Evolutionary conservation across 2,113 vertebrate genomes (phyloP).

Genomic region (Neodontobutis hainanensis): DNA sequence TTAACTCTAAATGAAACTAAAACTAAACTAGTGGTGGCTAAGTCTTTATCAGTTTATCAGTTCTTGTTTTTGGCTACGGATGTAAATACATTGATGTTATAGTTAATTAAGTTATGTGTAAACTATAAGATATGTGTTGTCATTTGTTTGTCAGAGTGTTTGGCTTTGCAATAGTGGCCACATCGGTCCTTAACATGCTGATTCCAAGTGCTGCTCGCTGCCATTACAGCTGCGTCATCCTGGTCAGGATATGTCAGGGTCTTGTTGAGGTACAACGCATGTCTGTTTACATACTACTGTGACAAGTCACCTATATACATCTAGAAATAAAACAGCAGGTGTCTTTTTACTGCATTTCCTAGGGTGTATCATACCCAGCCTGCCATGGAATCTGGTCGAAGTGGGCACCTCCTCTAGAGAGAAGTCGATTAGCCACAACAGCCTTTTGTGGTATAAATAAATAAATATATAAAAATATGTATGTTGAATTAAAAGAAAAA

Average conservation of each 20-base stretch:
- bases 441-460: constrained; percentile 84
- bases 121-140: constrained; percentile 19
- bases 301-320: neutral
- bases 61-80: neutral
- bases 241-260: constrained; percentile 92
- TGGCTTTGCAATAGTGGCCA: constrained; percentile 93
- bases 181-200: constrained; percentile 91
- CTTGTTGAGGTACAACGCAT: constrained; percentile 87
- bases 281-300: neutral
- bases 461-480: constrained; percentile 2
- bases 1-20: neutral
- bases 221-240: constrained; percentile 91
- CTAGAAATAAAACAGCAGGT: neutral
- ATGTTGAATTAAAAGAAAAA: neutral
- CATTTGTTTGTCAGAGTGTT: constrained; percentile 82
- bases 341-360: constrained; percentile 27
- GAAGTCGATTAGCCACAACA: constrained; percentile 87
- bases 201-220: constrained; percentile 89
- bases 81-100: too few relatives aligned
- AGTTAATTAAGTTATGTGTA: too few relatives aligned
- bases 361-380: constrained; percentile 94
- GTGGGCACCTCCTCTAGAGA: constrained; percentile 87
- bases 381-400: constrained; percentile 94
- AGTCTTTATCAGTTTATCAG: neutral
- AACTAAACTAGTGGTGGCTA: neutral